Conservation (phyloP, 1,140 invertebrate genomes). For the Drosophila parabipectinata region DNA sequence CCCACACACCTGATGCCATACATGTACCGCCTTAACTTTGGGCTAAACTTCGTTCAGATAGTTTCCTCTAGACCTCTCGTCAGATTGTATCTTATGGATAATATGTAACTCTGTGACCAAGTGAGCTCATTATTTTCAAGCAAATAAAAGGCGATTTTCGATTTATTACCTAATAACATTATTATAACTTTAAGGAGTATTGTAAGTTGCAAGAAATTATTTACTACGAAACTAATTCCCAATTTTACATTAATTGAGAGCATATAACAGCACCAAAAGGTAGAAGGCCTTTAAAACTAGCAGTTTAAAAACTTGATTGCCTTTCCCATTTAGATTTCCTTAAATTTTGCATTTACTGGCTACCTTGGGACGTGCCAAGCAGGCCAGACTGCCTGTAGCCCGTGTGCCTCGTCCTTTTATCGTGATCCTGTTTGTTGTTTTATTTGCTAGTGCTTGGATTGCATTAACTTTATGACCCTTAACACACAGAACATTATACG, state of each 20-base stretch:
- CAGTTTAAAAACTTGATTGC: constrained; percentile 16
- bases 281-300: not conserved
- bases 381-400: constrained; percentile 9
- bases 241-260: no score
- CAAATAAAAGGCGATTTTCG: no score
- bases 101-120: no score
- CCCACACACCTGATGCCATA: constrained; percentile 40
- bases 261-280: no score
- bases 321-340: constrained; percentile 22
- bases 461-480: constrained; percentile 78
- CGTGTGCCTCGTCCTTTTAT: constrained; percentile 19
- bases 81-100: not conserved
- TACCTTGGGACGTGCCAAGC: constrained; percentile 37
- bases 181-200: no score
- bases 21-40: not conserved
- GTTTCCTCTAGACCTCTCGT: not conserved
- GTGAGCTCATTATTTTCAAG: no score
- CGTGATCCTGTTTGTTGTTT: constrained; percentile 38
- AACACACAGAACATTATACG: constrained; percentile 58
- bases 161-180: no score
- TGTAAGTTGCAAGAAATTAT: no score
- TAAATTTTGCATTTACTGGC: constrained; percentile 35
- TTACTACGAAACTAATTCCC: no score
- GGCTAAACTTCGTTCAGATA: constrained; percentile 1
- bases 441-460: constrained; percentile 64